These are phyloP conservation scores for Panopea generosa DNA, from an alignment of 2,888 invertebrate species.

Conservation along the genomic window DNA sequence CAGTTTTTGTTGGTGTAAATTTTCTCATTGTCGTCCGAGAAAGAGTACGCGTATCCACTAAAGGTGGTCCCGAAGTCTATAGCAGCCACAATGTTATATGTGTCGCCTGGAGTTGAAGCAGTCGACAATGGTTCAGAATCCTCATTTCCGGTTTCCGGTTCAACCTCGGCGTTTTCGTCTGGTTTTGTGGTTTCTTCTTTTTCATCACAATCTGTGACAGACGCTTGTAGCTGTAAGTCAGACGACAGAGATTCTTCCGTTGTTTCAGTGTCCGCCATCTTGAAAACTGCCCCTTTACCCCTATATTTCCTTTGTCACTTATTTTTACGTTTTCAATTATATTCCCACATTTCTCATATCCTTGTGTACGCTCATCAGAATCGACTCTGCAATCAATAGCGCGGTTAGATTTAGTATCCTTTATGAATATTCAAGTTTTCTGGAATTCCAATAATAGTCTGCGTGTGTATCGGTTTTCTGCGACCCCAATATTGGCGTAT, in stretches of 20 bases:
- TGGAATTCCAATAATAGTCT: slow-evolving; percentile 19
- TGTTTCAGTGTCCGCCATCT: slow-evolving; percentile 19
- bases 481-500: too few relatives aligned
- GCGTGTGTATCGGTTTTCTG: too few relatives aligned
- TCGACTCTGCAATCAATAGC: slow-evolving; percentile 7
- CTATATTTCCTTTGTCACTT: slow-evolving; percentile 9
- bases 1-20: slow-evolving; percentile 81
- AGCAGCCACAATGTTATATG: slow-evolving; percentile 78
- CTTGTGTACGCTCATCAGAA: too few relatives aligned
- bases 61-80: slow-evolving; percentile 82
- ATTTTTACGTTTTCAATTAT: too few relatives aligned
- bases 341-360: too few relatives aligned
- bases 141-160: slow-evolving; percentile 10
- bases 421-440: slow-evolving; percentile 26
- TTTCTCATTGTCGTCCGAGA: slow-evolving; percentile 74
- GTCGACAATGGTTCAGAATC: slow-evolving; percentile 37
- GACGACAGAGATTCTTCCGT: background rate
- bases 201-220: background rate
- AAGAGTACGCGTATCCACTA: slow-evolving; percentile 81
- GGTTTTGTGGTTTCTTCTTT: background rate
- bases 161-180: slow-evolving; percentile 23
- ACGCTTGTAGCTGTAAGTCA: background rate
- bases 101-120: slow-evolving; percentile 54
- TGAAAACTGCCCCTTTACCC: background rate
- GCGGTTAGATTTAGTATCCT: slow-evolving; percentile 11